Evolutionary conservation across 2,113 vertebrate species (phyloP).

Genomic region (Axis porcinus): DNA sequence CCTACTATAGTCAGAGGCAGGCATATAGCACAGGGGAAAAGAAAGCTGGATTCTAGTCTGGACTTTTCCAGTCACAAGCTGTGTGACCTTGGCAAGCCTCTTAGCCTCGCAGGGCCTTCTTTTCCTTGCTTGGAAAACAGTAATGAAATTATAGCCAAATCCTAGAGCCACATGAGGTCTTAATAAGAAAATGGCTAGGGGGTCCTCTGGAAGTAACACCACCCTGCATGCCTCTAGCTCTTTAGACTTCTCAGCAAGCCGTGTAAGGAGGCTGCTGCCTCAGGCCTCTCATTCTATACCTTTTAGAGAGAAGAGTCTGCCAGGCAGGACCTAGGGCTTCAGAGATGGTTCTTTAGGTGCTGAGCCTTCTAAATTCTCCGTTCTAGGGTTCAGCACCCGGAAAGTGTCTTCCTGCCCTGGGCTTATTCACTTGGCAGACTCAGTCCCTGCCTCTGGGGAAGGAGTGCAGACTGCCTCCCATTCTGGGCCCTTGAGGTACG

Average conservation of each 20-base stretch:
- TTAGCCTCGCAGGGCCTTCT: neutral
- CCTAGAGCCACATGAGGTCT: neutral
- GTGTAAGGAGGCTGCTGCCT: neutral
- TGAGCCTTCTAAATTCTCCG: conserved; percentile 51
- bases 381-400: conserved; percentile 50
- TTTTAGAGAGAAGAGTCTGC: conserved; percentile 61
- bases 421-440: conserved; percentile 54
- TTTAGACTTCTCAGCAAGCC: neutral
- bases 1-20: conserved; percentile 54
- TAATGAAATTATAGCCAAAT: conserved; percentile 14
- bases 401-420: conserved; percentile 59
- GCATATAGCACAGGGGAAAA: conserved; percentile 24
- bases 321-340: conserved; percentile 59
- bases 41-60: neutral
- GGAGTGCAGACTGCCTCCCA: conserved; percentile 46
- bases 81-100: conserved; percentile 33
- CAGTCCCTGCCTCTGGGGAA: conserved; percentile 60
- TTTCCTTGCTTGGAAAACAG: conserved; percentile 22
- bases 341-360: conserved; percentile 58
- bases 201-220: neutral
- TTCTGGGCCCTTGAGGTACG: conserved; percentile 35
- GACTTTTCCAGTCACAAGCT: conserved; percentile 5
- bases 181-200: neutral
- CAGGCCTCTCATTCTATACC: conserved; percentile 43
- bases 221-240: neutral